These are phyloP conservation scores for Phyllotis vaccarum DNA, from an alignment of 2,797 vertebrate genomes.

Conservation along the genomic window DNA sequence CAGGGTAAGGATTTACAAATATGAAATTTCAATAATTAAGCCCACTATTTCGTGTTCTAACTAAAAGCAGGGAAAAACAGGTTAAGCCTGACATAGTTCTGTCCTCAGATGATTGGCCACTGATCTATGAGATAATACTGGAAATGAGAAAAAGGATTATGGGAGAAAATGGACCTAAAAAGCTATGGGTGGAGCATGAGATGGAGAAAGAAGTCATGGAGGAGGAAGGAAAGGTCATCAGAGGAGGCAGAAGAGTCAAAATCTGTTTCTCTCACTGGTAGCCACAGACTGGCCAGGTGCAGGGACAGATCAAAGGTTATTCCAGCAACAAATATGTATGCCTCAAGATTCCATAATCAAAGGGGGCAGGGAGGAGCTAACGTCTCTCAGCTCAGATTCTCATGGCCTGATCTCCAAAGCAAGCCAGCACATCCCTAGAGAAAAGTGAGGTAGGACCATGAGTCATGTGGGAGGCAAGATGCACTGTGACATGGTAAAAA, in stretches of 20 bases:
- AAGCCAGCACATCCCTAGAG: background rate
- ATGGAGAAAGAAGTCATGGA: slow-evolving; percentile 47
- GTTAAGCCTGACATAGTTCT: background rate
- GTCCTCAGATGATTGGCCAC: background rate
- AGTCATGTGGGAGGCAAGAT: background rate
- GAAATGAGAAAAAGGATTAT: background rate
- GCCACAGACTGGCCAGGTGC: background rate
- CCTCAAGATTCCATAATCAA: background rate
- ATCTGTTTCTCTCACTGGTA: background rate
- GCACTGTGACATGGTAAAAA: background rate
- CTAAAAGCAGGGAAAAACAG: background rate
- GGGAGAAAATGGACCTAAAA: background rate
- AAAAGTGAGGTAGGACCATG: background rate
- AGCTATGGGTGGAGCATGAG: background rate
- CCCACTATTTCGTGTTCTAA: background rate
- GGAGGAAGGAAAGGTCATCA: background rate
- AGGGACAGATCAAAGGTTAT: background rate
- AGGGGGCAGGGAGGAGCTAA: background rate
- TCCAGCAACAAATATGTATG: background rate
- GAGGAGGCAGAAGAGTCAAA: slow-evolving; percentile 18
- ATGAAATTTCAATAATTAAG: background rate
- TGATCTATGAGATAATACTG: background rate
- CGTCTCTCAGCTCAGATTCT: background rate
- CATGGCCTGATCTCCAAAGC: slow-evolving; percentile 25
- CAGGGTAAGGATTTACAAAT: background rate